A percentile compares a stretch with the other conserved stretches of the same genome.
phyloP scores from a whole-genome alignment of 2,113 vertebrate genomes.

The Lates calcarifer region DNA sequence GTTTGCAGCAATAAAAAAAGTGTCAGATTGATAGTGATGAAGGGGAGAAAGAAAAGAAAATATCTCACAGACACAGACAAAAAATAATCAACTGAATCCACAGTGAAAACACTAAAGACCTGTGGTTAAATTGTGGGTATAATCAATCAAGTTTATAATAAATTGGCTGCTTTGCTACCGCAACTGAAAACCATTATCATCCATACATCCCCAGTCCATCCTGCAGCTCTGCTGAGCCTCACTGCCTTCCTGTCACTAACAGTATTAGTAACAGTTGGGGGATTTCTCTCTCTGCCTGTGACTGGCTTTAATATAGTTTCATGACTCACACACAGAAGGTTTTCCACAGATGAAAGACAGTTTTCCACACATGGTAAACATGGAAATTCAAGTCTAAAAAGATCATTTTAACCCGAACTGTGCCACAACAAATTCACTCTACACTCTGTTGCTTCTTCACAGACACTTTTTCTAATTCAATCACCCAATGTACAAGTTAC shows the following conservation, averaged over 20 bases:
- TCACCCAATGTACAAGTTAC: no score
- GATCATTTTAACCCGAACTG: background rate
- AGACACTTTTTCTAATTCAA: background rate
- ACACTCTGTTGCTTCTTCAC: no score
- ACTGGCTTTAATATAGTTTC: background rate
- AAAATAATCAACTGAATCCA: background rate
- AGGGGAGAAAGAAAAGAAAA: no score
- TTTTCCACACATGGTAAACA: background rate
- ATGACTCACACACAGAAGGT: slow-evolving; percentile 7
- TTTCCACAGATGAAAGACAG: background rate
- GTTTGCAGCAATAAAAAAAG: background rate
- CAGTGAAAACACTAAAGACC: background rate
- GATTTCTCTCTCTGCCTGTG: background rate
- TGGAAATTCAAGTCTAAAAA: background rate
- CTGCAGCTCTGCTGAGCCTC: background rate
- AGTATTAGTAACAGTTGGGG: background rate
- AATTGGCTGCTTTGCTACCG: background rate
- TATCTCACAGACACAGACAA: no score
- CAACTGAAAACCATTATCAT: background rate
- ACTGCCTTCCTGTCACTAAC: background rate
- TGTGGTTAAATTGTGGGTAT: background rate
- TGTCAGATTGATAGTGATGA: background rate
- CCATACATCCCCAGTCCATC: background rate
- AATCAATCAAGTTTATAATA: background rate
- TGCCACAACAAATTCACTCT: background rate